A percentile compares a stretch with the other conserved stretches of the same genome.
phyloP scores from a whole-genome alignment of 1,140 invertebrate species.

The Papilio helenus region DNA sequence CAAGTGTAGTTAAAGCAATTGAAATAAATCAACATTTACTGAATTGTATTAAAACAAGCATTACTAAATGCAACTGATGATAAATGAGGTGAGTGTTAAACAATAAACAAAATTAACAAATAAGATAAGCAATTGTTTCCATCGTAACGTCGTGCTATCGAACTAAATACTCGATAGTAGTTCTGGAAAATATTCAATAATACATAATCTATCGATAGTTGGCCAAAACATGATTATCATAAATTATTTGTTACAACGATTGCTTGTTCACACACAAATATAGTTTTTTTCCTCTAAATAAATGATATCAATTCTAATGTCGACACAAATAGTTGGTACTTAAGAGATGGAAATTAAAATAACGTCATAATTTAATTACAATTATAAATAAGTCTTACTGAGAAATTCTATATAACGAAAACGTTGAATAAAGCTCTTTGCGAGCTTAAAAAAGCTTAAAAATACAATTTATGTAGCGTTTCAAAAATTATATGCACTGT shows the following conservation, averaged over 20 bases:
- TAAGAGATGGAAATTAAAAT: no score
- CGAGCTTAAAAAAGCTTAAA: no score
- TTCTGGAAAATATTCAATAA: conserved; percentile 30
- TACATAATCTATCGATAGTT: conserved; percentile 28
- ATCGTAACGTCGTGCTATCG: conserved; percentile 48
- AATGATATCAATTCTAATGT: background rate
- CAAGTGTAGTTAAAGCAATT: conserved; percentile 17
- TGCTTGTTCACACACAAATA: background rate
- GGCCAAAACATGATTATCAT: conserved; percentile 3
- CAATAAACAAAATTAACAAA: conserved; percentile 51
- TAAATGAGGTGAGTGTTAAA: conserved; percentile 44
- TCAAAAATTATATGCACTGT: no score
- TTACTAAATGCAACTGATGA: conserved; percentile 36
- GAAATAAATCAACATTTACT: conserved; percentile 3
- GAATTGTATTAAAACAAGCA: background rate
- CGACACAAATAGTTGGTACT: background rate
- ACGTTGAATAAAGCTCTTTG: no score
- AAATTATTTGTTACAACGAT: conserved; percentile 5
- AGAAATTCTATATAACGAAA: no score
- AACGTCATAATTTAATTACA: no score
- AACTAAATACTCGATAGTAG: conserved; percentile 34
- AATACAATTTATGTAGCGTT: no score
- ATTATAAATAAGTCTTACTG: no score
- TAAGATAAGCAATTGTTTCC: conserved; percentile 52
- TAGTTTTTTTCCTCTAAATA: background rate